A percentile compares a stretch with the other conserved stretches of the same genome.
These are phyloP conservation scores for Carettochelys insculpta DNA, from an alignment of 2,113 vertebrate species.

Conservation along the genomic window DNA sequence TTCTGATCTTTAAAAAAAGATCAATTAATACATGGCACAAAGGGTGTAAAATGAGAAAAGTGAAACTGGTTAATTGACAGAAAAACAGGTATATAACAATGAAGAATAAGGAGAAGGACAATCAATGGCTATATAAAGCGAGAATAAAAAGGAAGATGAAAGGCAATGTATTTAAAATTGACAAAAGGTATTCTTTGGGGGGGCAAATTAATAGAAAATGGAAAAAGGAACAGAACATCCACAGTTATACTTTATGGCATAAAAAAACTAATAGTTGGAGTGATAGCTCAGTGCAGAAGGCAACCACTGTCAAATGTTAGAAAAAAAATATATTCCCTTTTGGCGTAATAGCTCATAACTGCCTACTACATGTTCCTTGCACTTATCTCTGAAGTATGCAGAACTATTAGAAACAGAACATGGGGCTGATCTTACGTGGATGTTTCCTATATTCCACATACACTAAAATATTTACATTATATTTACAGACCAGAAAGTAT, in stretches of 20 bases:
- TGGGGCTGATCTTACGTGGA: background rate
- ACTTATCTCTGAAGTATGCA: background rate
- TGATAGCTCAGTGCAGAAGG: background rate
- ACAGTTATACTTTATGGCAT: rapidly evolving
- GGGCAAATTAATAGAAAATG: background rate
- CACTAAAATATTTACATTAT: background rate
- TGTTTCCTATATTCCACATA: background rate
- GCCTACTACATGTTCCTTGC: background rate
- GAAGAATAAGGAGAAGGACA: background rate
- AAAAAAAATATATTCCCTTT: background rate
- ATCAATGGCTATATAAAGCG: background rate
- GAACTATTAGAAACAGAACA: background rate
- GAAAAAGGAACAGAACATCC: background rate
- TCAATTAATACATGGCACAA: background rate
- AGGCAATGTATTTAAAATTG: background rate
- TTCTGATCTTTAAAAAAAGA: background rate
- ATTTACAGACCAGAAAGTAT: background rate
- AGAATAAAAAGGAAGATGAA: background rate
- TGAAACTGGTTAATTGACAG: rapidly evolving
- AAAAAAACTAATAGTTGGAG: background rate
- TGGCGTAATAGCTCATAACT: background rate
- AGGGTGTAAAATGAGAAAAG: background rate
- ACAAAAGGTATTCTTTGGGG: background rate
- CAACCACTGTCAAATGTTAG: background rate
- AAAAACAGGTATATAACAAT: background rate